These are phyloP conservation scores for Zeus faber DNA, from an alignment of 2,113 vertebrate species.

Conservation along the genomic window DNA sequence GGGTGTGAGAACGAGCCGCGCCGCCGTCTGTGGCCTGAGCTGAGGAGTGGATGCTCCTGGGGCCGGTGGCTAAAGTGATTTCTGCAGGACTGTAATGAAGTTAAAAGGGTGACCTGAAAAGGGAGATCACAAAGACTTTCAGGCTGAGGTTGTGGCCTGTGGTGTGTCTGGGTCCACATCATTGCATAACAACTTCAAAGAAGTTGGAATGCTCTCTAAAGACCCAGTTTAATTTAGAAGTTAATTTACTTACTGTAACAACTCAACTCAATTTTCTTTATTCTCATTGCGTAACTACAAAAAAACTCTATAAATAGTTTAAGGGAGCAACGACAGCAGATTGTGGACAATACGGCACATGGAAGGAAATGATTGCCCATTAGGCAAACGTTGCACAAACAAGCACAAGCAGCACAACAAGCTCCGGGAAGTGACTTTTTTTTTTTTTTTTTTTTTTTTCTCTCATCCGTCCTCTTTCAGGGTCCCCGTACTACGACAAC, in stretches of 20 bases:
- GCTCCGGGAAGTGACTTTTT: too few species aligned
- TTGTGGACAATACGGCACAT: too few species aligned
- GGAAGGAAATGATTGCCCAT: not conserved
- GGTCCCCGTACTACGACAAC: constrained; percentile 1
- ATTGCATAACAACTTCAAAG: not conserved
- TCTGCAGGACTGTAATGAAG: too few species aligned
- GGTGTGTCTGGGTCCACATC: not conserved
- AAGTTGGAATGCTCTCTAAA: not conserved
- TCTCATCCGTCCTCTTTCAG: not conserved
- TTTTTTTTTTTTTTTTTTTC: not conserved
- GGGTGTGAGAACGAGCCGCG: too few species aligned
- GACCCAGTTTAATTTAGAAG: not conserved
- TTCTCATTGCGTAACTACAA: too few species aligned
- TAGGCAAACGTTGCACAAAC: not conserved
- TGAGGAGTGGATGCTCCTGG: too few species aligned
- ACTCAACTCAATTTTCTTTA: too few species aligned
- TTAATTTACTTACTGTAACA: not conserved
- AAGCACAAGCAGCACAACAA: too few species aligned
- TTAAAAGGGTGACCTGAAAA: not conserved
- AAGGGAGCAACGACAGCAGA: too few species aligned
- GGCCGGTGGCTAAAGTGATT: constrained; percentile 1
- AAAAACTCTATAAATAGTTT: too few species aligned
- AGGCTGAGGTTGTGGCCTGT: not conserved
- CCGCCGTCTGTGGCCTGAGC: too few species aligned
- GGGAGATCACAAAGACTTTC: not conserved